Conservation (phyloP, 1,140 invertebrate genomes). For the Sycophaga agraensis region DNA sequence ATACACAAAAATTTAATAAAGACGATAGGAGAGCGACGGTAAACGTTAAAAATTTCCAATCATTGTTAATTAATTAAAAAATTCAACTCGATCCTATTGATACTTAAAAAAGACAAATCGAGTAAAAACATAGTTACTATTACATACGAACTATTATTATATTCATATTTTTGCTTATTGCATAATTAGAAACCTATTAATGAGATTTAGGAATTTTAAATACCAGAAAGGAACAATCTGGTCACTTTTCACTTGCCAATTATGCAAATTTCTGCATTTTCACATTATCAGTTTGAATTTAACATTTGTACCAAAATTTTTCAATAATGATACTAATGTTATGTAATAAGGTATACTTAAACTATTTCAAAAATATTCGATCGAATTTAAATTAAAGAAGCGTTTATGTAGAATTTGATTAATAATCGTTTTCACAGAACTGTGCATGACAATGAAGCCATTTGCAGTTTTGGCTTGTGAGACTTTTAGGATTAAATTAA, state of each 20-base stretch:
- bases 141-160: conserved; percentile 55
- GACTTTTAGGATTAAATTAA: conserved; percentile 19
- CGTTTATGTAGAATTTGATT: too few species aligned
- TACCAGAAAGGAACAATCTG: conserved; percentile 17
- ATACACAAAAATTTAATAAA: conserved; percentile 26
- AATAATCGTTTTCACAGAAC: too few species aligned
- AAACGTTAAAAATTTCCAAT: conserved; percentile 46
- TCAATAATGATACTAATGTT: too few species aligned
- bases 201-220: conserved; percentile 45
- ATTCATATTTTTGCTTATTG: conserved; percentile 59
- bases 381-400: too few species aligned
- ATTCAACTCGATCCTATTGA: conserved; percentile 53
- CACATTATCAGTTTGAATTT: too few species aligned
- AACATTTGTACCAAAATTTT: too few species aligned
- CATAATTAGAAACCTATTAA: conserved; percentile 52
- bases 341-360: too few species aligned
- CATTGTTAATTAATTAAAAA: conserved; percentile 54
- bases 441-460: conserved; percentile 6
- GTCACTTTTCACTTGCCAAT: conserved; percentile 3
- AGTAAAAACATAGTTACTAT: conserved; percentile 45
- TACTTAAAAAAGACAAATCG: conserved; percentile 38
- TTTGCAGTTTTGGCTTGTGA: conserved; percentile 5
- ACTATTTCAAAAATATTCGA: too few species aligned
- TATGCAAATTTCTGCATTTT: conserved; percentile 4
- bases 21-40: conserved; percentile 19